Evolutionary conservation across 2,113 vertebrate species (phyloP).

Genomic region (Onychorhynchus coronatus): DNA sequence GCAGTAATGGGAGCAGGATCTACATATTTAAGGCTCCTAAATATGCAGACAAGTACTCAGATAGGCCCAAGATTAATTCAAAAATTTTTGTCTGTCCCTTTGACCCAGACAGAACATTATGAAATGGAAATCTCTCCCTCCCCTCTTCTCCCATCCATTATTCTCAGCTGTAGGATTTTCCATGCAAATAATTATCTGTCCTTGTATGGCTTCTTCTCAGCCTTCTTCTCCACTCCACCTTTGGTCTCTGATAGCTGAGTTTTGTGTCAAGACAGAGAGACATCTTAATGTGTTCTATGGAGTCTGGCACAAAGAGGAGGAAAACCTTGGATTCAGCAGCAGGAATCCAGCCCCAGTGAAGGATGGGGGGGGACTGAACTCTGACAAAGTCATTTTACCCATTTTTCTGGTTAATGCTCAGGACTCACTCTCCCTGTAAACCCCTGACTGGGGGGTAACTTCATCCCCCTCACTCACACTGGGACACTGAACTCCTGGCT

Average conservation of each 20-base stretch:
- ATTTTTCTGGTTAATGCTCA: neutral
- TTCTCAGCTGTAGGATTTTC: neutral
- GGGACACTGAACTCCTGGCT: neutral
- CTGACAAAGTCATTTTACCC: neutral
- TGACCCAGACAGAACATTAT: neutral
- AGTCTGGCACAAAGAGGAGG: neutral
- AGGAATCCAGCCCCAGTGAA: neutral
- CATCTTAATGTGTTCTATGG: neutral
- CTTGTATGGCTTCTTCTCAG: neutral
- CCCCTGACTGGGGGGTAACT: neutral
- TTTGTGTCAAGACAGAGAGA: neutral
- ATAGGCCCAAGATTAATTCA: neutral
- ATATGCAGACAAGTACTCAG: neutral
- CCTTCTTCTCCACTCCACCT: neutral
- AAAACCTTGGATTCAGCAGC: neutral
- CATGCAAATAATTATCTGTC: neutral
- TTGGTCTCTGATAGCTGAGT: neutral
- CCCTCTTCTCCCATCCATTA: too few relatives aligned
- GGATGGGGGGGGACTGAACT: rapidly evolving
- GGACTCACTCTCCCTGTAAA: neutral
- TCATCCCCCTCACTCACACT: neutral
- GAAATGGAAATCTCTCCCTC: neutral
- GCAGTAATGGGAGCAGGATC: neutral
- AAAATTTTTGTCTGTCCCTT: neutral
- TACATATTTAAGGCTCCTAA: neutral